A percentile compares a stretch with the other conserved stretches of the same genome.
Evolutionary conservation across 2,888 invertebrate genomes (phyloP).

Genomic region (Rhagonycha lutea): DNA sequence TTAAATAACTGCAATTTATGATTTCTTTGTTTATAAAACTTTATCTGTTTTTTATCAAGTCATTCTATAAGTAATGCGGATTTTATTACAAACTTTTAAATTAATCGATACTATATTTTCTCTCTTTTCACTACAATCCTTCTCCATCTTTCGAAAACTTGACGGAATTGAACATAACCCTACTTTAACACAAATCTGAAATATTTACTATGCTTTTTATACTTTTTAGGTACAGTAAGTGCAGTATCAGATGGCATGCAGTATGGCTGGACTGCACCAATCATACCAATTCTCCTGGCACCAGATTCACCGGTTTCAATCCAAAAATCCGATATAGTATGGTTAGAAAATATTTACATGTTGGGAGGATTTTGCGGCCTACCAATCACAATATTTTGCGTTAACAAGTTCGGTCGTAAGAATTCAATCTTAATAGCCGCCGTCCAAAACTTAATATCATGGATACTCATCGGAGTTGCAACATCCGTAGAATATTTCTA

Average conservation of each 20-base stretch:
- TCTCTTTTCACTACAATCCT: too few species aligned
- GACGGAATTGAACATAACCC: too few species aligned
- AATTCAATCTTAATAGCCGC: conserved; percentile 48
- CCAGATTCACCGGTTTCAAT: conserved; percentile 44
- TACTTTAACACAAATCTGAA: too few species aligned
- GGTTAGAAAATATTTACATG: conserved; percentile 44
- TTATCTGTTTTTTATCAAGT: too few species aligned
- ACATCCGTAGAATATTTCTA: conserved; percentile 45
- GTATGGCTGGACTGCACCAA: conserved; percentile 52
- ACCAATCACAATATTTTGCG: conserved; percentile 46
- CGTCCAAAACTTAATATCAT: conserved; percentile 43
- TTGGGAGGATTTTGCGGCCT: conserved; percentile 44
- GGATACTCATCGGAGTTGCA: conserved; percentile 48
- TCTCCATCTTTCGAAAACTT: too few species aligned
- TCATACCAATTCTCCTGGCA: conserved; percentile 46
- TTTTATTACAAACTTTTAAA: too few species aligned
- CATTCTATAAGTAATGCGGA: too few species aligned
- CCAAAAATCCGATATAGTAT: conserved; percentile 36
- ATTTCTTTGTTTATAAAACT: too few species aligned
- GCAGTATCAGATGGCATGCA: conserved; percentile 53
- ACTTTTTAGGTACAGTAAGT: conserved; percentile 48
- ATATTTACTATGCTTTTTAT: not conserved
- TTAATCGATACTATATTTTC: too few species aligned
- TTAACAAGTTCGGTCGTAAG: conserved; percentile 47
- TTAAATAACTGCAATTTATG: too few species aligned